These are phyloP conservation scores for Drosophila quinaria DNA, from an alignment of 2,888 invertebrate species.

Conservation along the genomic window DNA sequence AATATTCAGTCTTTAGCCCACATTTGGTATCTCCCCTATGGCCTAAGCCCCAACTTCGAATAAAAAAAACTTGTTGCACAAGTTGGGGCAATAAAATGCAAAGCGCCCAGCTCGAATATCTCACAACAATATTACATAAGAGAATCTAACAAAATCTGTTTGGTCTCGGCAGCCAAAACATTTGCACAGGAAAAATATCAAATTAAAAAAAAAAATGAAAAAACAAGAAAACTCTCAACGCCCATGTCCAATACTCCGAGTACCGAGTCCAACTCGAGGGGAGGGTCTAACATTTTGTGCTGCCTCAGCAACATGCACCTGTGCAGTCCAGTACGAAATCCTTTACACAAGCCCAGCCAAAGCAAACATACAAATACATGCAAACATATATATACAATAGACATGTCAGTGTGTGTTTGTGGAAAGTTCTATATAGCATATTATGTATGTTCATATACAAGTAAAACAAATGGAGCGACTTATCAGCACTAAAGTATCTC, in stretches of 20 bases:
- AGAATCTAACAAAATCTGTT: conserved; percentile 62
- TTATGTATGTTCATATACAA: conserved; percentile 32
- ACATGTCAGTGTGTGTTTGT: conserved; percentile 10
- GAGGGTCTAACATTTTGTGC: conserved; percentile 56
- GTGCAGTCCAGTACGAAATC: conserved; percentile 71
- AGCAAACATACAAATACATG: conserved; percentile 59
- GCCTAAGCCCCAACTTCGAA: background rate
- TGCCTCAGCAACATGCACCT: conserved; percentile 75
- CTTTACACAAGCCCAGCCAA: conserved; percentile 72
- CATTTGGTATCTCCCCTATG: conserved; percentile 35
- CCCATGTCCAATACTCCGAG: conserved; percentile 44
- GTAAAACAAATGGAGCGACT: conserved; percentile 79
- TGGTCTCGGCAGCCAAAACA: conserved; percentile 70
- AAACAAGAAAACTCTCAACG: conserved; percentile 50
- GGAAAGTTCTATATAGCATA: conserved; percentile 31
- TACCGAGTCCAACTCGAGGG: conserved; percentile 25
- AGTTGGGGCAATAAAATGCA: conserved; percentile 47
- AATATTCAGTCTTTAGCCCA: conserved; percentile 44
- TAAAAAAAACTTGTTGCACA: conserved; percentile 68
- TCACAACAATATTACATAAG: conserved; percentile 67
- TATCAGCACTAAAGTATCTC: conserved; percentile 78
- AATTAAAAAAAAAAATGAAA: conserved; percentile 62
- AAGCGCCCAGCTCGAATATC: conserved; percentile 23
- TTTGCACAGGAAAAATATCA: conserved; percentile 59
- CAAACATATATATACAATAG: conserved; percentile 21